Conservation (phyloP, 2,888 invertebrate genomes). For the Anticlea derivata region DNA sequence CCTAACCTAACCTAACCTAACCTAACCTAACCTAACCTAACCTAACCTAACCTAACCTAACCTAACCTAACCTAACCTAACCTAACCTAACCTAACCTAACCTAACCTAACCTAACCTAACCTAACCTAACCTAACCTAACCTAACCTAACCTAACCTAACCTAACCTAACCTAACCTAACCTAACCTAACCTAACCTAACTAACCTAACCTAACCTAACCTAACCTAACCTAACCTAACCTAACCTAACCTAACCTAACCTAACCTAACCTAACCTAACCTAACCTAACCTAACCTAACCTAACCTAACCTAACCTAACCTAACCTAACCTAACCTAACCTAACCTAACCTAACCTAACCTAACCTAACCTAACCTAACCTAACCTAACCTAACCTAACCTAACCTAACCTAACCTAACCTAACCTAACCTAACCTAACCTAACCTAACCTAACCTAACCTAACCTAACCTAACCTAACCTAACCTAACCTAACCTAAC, state of each 20-base stretch:
- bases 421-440: constrained; percentile 8
- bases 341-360: constrained; percentile 20
- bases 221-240: constrained; percentile 14
- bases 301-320: constrained; percentile 15
- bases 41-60: constrained; percentile 15
- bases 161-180: constrained; percentile 35
- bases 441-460: constrained; percentile 13
- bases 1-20: constrained; percentile 24
- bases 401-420: constrained; percentile 3
- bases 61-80: constrained; percentile 11
- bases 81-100: constrained; percentile 28
- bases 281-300: constrained; percentile 13
- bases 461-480: constrained; percentile 26
- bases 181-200: constrained; percentile 27
- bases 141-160: constrained; percentile 35
- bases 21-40: constrained; percentile 19
- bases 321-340: constrained; percentile 26
- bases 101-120: constrained; percentile 6
- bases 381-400: constrained; percentile 13
- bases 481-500: constrained; percentile 24
- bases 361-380: constrained; percentile 18
- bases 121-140: constrained; percentile 13
- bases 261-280: constrained; percentile 14
- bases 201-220: constrained; percentile 15
- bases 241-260: constrained; percentile 14